Conservation (phyloP, 2,113 vertebrate genomes). For the Brachyhypopomus gauderio region DNA sequence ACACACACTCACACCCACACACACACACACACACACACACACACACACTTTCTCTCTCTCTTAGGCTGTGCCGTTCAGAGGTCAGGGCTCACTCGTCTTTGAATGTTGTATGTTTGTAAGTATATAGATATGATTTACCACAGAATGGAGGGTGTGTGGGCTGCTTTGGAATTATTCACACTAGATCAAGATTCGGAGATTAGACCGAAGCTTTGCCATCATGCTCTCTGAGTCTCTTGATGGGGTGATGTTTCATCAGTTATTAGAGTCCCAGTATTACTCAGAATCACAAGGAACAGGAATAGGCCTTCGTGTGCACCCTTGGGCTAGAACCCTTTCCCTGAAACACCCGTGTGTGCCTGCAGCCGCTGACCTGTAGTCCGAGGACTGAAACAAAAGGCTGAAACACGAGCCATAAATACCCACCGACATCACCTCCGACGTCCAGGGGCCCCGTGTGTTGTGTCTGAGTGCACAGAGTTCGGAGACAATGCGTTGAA, state of each 20-base stretch:
- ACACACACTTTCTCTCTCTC: too few species aligned
- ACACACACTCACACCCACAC: too few species aligned
- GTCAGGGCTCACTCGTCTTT: too few species aligned
- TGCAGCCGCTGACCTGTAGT: slow-evolving; percentile 29
- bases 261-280: neutral
- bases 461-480: slow-evolving; percentile 67
- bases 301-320: neutral
- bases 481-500: slow-evolving; percentile 73
- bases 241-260: neutral
- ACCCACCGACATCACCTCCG: slow-evolving; percentile 64
- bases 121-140: neutral
- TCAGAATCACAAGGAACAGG: neutral
- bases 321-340: neutral
- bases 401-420: slow-evolving; percentile 62
- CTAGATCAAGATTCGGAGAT: slow-evolving; percentile 14
- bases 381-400: slow-evolving; percentile 54
- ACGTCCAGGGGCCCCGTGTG: slow-evolving; percentile 56
- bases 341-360: neutral
- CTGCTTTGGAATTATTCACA: slow-evolving; percentile 24
- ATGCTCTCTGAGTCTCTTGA: neutral
- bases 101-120: neutral
- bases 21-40: too few species aligned
- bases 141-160: neutral
- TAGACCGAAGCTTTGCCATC: neutral
- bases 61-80: too few species aligned